Percentiles rank a stretch among this genome's conserved stretches.
These are phyloP conservation scores for Chaetops frenatus DNA, from an alignment of 2,113 vertebrate species.

Conservation along the genomic window DNA sequence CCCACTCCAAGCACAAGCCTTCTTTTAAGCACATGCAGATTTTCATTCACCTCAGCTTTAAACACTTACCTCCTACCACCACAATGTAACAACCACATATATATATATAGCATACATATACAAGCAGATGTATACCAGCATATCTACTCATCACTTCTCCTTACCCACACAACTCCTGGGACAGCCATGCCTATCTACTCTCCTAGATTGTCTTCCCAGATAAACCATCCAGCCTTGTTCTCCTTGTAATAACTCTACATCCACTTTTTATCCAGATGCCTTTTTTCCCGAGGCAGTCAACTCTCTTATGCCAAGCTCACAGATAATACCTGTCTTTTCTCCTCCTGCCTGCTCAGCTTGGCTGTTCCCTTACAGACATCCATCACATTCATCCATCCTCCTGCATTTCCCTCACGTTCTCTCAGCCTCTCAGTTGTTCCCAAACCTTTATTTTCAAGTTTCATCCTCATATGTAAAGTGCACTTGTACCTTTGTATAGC, in stretches of 20 bases:
- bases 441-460: not conserved
- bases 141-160: not conserved
- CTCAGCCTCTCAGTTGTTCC: not conserved
- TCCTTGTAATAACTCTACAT: not conserved
- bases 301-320: not conserved
- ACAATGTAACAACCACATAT: not conserved
- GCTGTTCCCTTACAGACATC: not conserved
- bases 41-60: not conserved
- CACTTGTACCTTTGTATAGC: slow-evolving; percentile 69
- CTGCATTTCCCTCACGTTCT: not conserved
- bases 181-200: not conserved
- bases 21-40: not conserved
- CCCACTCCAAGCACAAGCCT: not conserved
- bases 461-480: not conserved
- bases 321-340: not conserved
- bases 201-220: not conserved
- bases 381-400: not conserved
- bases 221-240: not conserved
- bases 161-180: not conserved
- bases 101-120: not conserved
- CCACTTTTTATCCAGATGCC: not conserved
- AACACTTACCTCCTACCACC: not conserved
- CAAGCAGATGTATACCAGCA: not conserved
- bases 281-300: not conserved
- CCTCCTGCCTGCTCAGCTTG: not conserved